phyloP scores from a whole-genome alignment of 2,888 invertebrate species.

The Hecatera dysodea region DNA sequence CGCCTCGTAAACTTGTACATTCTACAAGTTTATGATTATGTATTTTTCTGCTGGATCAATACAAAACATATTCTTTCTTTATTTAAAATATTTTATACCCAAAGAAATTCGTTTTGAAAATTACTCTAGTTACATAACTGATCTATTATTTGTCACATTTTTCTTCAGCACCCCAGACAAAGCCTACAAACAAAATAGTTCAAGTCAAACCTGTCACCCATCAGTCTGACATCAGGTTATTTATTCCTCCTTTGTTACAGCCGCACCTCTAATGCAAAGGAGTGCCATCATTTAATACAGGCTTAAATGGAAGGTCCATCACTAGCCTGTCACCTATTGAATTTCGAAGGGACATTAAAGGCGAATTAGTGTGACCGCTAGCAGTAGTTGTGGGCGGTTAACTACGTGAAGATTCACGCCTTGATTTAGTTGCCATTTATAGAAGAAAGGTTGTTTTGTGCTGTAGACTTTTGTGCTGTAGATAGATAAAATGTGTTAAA shows the following conservation, averaged over 20 bases:
- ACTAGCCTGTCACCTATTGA: slow-evolving; percentile 71
- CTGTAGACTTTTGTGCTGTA: background rate
- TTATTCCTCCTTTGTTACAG: slow-evolving; percentile 63
- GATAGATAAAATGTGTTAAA: background rate
- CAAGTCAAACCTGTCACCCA: slow-evolving; percentile 32
- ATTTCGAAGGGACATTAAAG: slow-evolving; percentile 73
- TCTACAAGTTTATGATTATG: background rate
- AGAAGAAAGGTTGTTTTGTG: background rate
- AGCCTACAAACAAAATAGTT: slow-evolving; percentile 17
- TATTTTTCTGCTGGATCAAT: background rate
- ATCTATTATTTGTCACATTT: background rate
- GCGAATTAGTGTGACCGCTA: slow-evolving; percentile 69
- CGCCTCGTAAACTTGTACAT: background rate
- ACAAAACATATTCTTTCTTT: too few relatives aligned
- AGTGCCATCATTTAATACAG: slow-evolving; percentile 71
- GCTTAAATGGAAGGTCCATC: slow-evolving; percentile 73
- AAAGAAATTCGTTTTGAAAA: too few relatives aligned
- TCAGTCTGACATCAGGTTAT: slow-evolving; percentile 52
- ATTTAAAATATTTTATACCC: too few relatives aligned
- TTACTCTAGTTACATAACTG: too few relatives aligned
- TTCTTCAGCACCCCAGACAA: slow-evolving; percentile 17
- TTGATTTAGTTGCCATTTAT: background rate
- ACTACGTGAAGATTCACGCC: slow-evolving; percentile 22
- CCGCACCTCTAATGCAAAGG: slow-evolving; percentile 70
- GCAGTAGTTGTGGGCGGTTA: slow-evolving; percentile 47